phyloP scores from a whole-genome alignment of 2,888 invertebrate species.

The Diloba caeruleocephala region DNA sequence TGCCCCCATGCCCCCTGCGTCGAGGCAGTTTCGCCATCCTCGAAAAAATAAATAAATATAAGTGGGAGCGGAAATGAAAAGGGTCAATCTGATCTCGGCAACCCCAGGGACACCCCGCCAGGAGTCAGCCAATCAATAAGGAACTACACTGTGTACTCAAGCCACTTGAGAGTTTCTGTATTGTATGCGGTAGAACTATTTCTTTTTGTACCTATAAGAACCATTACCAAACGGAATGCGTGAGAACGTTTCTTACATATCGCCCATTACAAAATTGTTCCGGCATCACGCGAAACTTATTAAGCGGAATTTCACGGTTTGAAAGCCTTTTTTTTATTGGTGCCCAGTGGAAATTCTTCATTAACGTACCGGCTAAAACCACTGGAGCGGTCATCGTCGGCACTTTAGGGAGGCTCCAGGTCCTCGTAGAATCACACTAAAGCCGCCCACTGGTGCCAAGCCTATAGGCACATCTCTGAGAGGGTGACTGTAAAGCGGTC shows the following conservation, averaged over 20 bases:
- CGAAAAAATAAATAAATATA: slow-evolving; percentile 68
- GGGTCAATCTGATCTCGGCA: slow-evolving; percentile 68
- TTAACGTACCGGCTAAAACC: too few species aligned
- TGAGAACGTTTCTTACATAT: slow-evolving; percentile 36
- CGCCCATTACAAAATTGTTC: slow-evolving; percentile 17
- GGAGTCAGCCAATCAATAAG: slow-evolving; percentile 28
- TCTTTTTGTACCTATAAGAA: slow-evolving; percentile 16
- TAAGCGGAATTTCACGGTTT: slow-evolving; percentile 27
- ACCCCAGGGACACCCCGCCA: slow-evolving; percentile 45
- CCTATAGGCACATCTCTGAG: too few species aligned
- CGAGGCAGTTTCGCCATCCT: slow-evolving; percentile 59
- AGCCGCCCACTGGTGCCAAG: too few species aligned
- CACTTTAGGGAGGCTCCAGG: too few species aligned
- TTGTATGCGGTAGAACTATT: slow-evolving; percentile 20
- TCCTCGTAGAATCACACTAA: too few species aligned
- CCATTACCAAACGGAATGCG: slow-evolving; percentile 25
- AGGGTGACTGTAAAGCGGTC: too few species aligned
- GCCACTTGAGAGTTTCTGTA: slow-evolving; percentile 20
- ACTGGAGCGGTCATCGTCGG: too few species aligned
- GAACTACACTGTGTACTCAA: slow-evolving; percentile 1
- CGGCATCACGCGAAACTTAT: slow-evolving; percentile 29
- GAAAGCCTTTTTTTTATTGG: too few species aligned
- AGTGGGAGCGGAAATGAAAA: slow-evolving; percentile 66
- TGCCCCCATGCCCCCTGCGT: slow-evolving; percentile 12
- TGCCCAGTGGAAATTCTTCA: too few species aligned